A percentile compares a stretch with the other conserved stretches of the same genome.
Conservation (phyloP, 2,888 invertebrate genomes). For the Cataglyphis altisquamis region DNA sequence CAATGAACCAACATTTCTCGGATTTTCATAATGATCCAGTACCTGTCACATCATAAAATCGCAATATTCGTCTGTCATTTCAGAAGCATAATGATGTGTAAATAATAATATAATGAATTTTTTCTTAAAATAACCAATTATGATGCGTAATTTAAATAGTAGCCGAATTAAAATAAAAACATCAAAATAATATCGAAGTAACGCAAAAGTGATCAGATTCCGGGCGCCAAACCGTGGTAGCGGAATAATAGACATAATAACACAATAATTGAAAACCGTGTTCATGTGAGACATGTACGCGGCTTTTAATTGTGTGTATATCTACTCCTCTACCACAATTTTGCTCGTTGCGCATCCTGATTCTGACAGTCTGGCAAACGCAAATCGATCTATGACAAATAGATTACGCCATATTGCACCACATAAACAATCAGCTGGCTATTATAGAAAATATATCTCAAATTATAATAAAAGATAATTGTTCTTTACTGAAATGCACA, state of each 20-base stretch:
- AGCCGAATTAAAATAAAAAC: background rate
- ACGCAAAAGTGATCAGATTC: background rate
- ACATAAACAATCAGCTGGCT: background rate
- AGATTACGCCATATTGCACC: slow-evolving; percentile 13
- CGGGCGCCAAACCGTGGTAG: too few relatives aligned
- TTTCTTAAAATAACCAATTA: too few relatives aligned
- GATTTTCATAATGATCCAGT: slow-evolving; percentile 99
- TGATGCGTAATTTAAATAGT: background rate
- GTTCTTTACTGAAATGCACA: background rate
- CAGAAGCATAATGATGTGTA: background rate
- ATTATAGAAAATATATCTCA: background rate
- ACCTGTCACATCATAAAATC: slow-evolving; percentile 88
- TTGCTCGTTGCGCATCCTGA: too few relatives aligned
- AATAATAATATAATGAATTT: background rate
- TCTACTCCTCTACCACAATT: too few relatives aligned
- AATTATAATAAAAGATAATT: background rate
- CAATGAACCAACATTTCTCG: slow-evolving; percentile 98
- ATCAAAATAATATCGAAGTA: background rate
- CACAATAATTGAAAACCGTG: too few relatives aligned
- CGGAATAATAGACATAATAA: too few relatives aligned
- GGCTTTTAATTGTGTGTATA: too few relatives aligned
- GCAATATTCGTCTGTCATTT: background rate
- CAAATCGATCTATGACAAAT: background rate
- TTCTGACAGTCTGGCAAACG: too few relatives aligned
- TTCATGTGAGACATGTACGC: too few relatives aligned